Conservation (phyloP, 2,888 invertebrate species). For the Tetramorium bicarinatum region DNA sequence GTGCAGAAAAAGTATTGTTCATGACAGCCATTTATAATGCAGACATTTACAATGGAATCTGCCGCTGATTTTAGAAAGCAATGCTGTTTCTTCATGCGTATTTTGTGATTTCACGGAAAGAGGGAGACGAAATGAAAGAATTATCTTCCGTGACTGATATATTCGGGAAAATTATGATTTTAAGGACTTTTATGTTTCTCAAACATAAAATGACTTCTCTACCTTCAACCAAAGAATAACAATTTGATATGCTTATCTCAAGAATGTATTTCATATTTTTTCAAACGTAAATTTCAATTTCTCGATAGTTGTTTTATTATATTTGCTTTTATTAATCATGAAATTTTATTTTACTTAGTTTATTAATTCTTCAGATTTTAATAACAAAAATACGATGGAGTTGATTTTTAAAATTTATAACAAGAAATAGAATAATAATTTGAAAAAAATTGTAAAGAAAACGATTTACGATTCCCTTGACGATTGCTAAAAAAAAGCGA, state of each 20-base stretch:
- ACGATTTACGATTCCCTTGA: not conserved
- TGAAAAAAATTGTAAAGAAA: not conserved
- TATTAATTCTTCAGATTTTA: not conserved
- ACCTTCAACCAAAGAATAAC: not conserved
- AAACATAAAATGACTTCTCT: constrained; percentile 13
- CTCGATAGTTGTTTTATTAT: not conserved
- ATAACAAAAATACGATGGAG: no score
- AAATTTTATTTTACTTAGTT: constrained; percentile 5
- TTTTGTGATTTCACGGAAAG: constrained; percentile 37
- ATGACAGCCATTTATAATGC: not conserved
- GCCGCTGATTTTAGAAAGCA: not conserved
- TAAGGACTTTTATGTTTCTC: constrained; percentile 16
- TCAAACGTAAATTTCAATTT: not conserved
- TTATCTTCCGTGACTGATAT: constrained; percentile 10
- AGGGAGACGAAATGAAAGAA: constrained; percentile 10
- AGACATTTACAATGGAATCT: not conserved
- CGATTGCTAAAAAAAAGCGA: not conserved
- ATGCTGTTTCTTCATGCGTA: constrained; percentile 21
- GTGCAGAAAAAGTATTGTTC: not conserved
- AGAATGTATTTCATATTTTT: not conserved
- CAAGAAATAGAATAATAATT: not conserved
- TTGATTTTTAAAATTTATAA: not conserved
- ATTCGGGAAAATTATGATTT: constrained; percentile 24
- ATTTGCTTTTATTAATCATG: not conserved
- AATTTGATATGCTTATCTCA: not conserved